Percentiles rank a stretch among this genome's conserved stretches.
Evolutionary conservation across 2,888 invertebrate genomes (phyloP).

Genomic region (Erannis defoliaria): DNA sequence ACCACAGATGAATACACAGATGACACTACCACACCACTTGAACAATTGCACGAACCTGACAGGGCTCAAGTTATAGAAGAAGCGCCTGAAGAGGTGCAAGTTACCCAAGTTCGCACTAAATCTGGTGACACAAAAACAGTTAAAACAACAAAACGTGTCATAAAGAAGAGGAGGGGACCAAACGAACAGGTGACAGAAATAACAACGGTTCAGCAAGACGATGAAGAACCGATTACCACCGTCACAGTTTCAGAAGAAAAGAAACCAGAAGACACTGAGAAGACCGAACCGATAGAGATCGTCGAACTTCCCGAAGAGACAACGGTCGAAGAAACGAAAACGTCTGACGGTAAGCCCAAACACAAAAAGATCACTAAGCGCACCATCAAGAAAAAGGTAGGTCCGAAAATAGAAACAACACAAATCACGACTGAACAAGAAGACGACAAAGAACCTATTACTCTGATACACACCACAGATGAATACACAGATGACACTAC

Average conservation of each 20-base stretch:
- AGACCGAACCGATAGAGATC: slow-evolving; percentile 20
- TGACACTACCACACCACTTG: slow-evolving; percentile 46
- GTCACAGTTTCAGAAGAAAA: slow-evolving; percentile 63
- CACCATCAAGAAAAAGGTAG: slow-evolving; percentile 58
- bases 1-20: slow-evolving; percentile 46
- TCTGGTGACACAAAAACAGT: slow-evolving; percentile 56
- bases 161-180: slow-evolving; percentile 50
- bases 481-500: slow-evolving; percentile 55
- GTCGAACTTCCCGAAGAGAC: slow-evolving; percentile 24
- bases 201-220: slow-evolving; percentile 40
- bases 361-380: slow-evolving; percentile 48
- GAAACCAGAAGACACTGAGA: slow-evolving; percentile 1
- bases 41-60: slow-evolving; percentile 24
- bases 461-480: slow-evolving; percentile 43
- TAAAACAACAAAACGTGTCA: slow-evolving; percentile 55
- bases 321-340: slow-evolving; percentile 18
- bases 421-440: slow-evolving; percentile 61
- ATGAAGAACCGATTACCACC: slow-evolving; percentile 51
- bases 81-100: slow-evolving; percentile 51
- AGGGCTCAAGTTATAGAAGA: slow-evolving; percentile 17
- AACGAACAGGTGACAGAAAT: slow-evolving; percentile 51
- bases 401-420: slow-evolving; percentile 61
- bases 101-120: slow-evolving; percentile 46
- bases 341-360: slow-evolving; percentile 39
- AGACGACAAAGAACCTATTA: slow-evolving; percentile 51